Percentiles rank a stretch among this genome's conserved stretches.
Conservation (phyloP, 37 sponge, comb jelly and placozoan species). For the Petrosia ficiformis region DNA sequence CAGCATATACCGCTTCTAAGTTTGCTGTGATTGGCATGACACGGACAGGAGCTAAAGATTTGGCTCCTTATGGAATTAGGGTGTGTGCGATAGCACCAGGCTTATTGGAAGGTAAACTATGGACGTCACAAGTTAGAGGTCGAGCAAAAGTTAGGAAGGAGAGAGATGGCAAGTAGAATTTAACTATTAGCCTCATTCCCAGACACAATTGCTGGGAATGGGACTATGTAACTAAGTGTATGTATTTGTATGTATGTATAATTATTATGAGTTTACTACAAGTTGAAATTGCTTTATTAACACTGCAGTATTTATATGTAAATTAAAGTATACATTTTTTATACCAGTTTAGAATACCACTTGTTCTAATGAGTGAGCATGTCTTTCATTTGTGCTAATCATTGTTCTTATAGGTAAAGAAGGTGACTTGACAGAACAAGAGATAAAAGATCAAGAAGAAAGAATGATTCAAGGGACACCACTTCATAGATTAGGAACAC, state of each 20-base stretch:
- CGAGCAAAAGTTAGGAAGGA: conserved; percentile 47
- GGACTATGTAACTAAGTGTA: no score
- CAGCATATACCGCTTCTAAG: conserved; percentile 85
- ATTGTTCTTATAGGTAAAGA: conserved; percentile 15
- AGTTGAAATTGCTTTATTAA: not conserved
- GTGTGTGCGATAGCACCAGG: conserved; percentile 86
- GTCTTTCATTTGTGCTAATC: no score
- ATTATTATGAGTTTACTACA: no score
- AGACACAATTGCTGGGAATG: no score
- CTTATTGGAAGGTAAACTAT: conserved; percentile 75
- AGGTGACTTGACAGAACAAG: conserved; percentile 28
- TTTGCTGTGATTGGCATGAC: conserved; percentile 83
- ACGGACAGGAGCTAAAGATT: conserved; percentile 78
- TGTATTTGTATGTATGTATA: no score
- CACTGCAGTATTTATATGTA: no score
- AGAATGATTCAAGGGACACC: conserved; percentile 60
- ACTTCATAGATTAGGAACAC: conserved; percentile 57
- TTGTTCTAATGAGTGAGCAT: no score
- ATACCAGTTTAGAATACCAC: no score
- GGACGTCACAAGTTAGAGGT: conserved; percentile 68
- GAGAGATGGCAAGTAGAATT: no score
- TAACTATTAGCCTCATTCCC: no score
- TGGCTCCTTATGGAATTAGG: conserved; percentile 65
- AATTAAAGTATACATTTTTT: no score
- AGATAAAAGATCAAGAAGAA: conserved; percentile 34